These are phyloP conservation scores for Machimus rusticus DNA, from an alignment of 2,888 invertebrate species.

Conservation along the genomic window DNA sequence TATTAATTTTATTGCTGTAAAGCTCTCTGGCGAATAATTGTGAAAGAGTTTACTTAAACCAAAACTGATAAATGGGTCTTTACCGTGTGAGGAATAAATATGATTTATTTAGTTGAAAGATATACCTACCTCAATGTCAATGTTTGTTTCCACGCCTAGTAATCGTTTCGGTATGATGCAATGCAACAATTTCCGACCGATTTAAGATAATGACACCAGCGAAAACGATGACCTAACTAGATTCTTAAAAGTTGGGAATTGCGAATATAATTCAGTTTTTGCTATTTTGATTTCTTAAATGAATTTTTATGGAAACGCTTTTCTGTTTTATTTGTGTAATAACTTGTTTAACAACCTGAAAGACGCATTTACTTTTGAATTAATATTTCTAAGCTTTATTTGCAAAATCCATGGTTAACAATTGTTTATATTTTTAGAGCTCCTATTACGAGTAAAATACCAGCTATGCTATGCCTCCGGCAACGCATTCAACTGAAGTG, in stretches of 20 bases:
- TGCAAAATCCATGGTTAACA: not conserved
- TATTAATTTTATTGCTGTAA: not conserved
- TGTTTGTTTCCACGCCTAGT: not conserved
- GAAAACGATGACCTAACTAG: not conserved
- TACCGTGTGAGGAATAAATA: not conserved
- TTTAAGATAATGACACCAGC: not conserved
- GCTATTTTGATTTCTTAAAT: not conserved
- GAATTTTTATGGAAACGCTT: not conserved
- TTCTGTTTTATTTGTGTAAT: not conserved
- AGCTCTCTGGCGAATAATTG: not conserved
- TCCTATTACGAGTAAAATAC: not conserved
- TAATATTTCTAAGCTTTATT: not conserved
- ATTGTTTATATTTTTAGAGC: not conserved
- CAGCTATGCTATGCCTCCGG: slow-evolving; percentile 40
- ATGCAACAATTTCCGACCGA: not conserved
- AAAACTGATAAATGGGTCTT: not conserved
- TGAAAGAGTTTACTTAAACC: not conserved
- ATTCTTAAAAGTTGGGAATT: not conserved
- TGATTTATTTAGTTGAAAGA: not conserved
- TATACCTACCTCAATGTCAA: no score
- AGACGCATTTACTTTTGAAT: no score
- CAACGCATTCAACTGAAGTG: slow-evolving; percentile 19
- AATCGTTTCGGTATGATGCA: not conserved
- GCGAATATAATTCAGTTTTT: not conserved
- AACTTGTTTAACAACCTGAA: not conserved